Conservation (phyloP, 2,113 vertebrate genomes). For the Limnothrissa miodon region DNA sequence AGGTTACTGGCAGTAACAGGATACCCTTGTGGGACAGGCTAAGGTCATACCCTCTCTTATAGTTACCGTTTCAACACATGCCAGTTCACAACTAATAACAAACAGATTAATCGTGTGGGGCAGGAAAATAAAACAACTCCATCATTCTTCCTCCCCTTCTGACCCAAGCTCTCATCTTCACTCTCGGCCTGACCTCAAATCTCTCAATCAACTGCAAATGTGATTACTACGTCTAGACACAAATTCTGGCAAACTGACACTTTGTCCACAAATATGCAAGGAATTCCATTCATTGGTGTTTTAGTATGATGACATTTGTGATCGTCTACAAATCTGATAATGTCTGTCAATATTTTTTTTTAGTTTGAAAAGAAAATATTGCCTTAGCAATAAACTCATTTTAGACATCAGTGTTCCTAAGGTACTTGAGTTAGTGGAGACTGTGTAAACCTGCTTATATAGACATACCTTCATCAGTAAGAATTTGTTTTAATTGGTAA, state of each 20-base stretch:
- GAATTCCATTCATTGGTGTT: neutral
- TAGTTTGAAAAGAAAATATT: slow-evolving; percentile 1
- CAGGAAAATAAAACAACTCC: neutral
- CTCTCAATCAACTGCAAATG: slow-evolving; percentile 2
- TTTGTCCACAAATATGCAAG: neutral
- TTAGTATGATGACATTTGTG: neutral
- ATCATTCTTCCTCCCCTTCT: neutral
- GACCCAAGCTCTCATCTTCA: slow-evolving; percentile 1
- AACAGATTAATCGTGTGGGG: slow-evolving; percentile 34
- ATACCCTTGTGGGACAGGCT: slow-evolving; percentile 37
- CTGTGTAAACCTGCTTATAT: neutral
- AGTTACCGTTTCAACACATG: slow-evolving; percentile 50
- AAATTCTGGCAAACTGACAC: neutral
- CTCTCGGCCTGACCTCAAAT: neutral
- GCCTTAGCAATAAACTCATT: neutral
- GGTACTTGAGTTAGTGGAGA: neutral
- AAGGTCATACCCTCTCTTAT: slow-evolving; percentile 44
- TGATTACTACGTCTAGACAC: slow-evolving; percentile 2
- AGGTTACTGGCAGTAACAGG: slow-evolving; percentile 42
- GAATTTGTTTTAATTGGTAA: neutral
- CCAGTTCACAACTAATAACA: slow-evolving; percentile 46
- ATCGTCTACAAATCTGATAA: neutral
- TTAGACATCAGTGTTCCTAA: neutral
- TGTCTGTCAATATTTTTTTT: neutral
- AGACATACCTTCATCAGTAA: neutral